These are phyloP conservation scores for Paratrypauchen microcephalus DNA, from an alignment of 2,797 vertebrate species.

Conservation along the genomic window DNA sequence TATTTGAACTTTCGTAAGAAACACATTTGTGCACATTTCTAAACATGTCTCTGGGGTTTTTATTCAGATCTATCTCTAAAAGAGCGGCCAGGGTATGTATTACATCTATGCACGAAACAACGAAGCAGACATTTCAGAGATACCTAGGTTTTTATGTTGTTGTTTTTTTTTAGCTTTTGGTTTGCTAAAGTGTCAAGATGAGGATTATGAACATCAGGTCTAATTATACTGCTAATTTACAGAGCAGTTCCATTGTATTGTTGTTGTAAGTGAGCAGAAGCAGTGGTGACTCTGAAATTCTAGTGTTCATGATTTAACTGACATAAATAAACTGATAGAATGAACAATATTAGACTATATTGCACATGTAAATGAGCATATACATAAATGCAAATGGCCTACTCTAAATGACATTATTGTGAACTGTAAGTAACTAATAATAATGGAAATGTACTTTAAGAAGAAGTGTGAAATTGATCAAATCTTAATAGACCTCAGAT, in stretches of 20 bases:
- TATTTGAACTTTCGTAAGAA: slow-evolving; percentile 52
- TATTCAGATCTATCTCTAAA: slow-evolving; percentile 55
- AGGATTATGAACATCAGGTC: not conserved
- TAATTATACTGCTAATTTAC: too few species aligned
- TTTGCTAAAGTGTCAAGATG: not conserved
- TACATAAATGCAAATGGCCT: too few species aligned
- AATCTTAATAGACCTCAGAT: too few species aligned
- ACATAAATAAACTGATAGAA: not conserved
- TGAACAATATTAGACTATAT: not conserved
- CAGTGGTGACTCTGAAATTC: too few species aligned
- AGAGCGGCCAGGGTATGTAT: slow-evolving; percentile 65
- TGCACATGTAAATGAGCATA: too few species aligned
- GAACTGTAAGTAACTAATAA: too few species aligned
- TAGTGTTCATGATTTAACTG: not conserved
- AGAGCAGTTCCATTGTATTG: too few species aligned
- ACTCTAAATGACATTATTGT: too few species aligned
- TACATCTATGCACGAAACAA: not conserved
- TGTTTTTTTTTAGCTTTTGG: not conserved
- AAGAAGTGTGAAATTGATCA: too few species aligned
- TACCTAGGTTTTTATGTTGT: not conserved
- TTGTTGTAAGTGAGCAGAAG: not conserved
- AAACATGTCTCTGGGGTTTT: slow-evolving; percentile 65
- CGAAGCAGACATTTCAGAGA: not conserved
- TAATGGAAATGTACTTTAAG: too few species aligned
- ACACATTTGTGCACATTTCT: not conserved